Conservation (phyloP, 2,113 vertebrate species). For the Ceuthmochares aereus region DNA sequence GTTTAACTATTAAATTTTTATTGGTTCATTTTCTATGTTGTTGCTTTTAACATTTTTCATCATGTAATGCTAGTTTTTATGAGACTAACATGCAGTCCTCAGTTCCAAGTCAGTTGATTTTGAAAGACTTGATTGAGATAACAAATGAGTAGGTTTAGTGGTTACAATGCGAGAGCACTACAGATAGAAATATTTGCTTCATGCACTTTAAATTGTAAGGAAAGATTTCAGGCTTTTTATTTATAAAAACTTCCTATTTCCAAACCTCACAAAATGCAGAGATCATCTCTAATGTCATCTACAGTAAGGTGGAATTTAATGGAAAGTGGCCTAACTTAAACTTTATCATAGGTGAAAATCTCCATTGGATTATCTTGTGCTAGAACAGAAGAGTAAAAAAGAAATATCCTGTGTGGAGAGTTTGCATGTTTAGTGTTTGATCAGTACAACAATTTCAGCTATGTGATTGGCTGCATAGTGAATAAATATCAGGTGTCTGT, state of each 20-base stretch:
- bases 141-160: background rate
- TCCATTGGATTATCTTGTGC: background rate
- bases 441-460: background rate
- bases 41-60: background rate
- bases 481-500: background rate
- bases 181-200: background rate
- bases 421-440: background rate
- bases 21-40: background rate
- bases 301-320: background rate
- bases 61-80: background rate
- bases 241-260: background rate
- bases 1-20: background rate
- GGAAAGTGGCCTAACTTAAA: background rate
- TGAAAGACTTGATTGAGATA: background rate
- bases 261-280: background rate
- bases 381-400: background rate
- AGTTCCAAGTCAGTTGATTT: background rate
- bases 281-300: background rate
- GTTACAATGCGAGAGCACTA: background rate
- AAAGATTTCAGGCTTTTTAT: background rate
- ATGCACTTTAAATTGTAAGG: background rate
- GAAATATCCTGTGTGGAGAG: background rate
- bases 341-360: background rate
- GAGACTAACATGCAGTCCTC: background rate
- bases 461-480: background rate